Evolutionary conservation across 1,140 invertebrate species (phyloP).

Genomic region (Batillaria attramentaria): DNA sequence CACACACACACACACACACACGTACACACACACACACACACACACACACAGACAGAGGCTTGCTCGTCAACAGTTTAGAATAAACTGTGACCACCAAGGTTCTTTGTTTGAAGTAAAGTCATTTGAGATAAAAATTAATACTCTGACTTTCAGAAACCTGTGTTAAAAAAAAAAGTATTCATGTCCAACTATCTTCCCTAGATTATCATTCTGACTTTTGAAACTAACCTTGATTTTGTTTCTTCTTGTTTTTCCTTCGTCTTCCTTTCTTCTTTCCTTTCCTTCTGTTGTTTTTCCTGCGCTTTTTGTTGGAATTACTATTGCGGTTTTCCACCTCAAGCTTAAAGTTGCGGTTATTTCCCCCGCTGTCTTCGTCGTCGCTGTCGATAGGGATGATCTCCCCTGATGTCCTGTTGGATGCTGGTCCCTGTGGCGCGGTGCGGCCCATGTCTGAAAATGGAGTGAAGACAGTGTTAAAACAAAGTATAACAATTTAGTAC

Average conservation of each 20-base stretch:
- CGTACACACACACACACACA: not conserved
- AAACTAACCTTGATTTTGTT: not conserved
- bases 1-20: not conserved
- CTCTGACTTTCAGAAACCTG: too few species aligned
- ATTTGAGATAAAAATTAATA: too few species aligned
- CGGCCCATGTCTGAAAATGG: too few species aligned
- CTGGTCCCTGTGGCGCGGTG: too few species aligned
- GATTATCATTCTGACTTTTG: too few species aligned
- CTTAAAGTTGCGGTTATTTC: not conserved
- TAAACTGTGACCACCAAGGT: too few species aligned
- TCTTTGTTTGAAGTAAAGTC: too few species aligned
- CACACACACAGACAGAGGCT: not conserved
- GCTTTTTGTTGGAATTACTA: not conserved
- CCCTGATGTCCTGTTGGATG: not conserved
- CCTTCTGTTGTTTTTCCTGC: not conserved
- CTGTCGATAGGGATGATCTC: not conserved
- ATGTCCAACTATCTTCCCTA: too few species aligned
- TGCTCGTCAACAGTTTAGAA: too few species aligned
- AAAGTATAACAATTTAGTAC: too few species aligned
- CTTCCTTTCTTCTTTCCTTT: not conserved
- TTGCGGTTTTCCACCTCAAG: not conserved
- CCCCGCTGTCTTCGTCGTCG: not conserved
- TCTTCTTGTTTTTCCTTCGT: slow-evolving; percentile 4
- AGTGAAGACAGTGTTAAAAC: too few species aligned
- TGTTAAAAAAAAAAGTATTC: too few species aligned